Evolutionary conservation across 2,113 vertebrate species (phyloP).

Genomic region (Corydoras sp.): DNA sequence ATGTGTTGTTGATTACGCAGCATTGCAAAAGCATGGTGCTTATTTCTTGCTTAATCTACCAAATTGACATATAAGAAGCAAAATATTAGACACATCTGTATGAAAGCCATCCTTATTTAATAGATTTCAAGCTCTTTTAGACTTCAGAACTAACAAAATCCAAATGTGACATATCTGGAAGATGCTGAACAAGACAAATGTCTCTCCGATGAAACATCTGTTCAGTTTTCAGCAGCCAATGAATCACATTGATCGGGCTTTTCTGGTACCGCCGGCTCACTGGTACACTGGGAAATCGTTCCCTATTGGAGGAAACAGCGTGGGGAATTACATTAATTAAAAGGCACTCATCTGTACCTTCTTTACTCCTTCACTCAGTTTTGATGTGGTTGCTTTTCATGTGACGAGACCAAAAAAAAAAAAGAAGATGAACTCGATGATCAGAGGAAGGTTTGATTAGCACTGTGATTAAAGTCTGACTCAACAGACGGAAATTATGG

Average conservation of each 20-base stretch:
- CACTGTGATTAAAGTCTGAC: slow-evolving; percentile 29
- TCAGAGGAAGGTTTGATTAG: slow-evolving; percentile 35
- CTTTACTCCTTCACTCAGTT: slow-evolving; percentile 7
- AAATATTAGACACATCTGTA: neutral
- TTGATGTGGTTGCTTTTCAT: slow-evolving; percentile 29
- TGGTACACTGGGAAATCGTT: slow-evolving; percentile 54
- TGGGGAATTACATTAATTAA: slow-evolving; percentile 50
- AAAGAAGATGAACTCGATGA: slow-evolving; percentile 11
- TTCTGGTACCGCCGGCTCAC: slow-evolving; percentile 50
- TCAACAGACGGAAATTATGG: neutral
- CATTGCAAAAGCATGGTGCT: too few relatives aligned
- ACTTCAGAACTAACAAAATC: neutral
- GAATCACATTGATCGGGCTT: slow-evolving; percentile 56
- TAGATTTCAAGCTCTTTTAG: neutral
- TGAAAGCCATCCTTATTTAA: slow-evolving; percentile 10
- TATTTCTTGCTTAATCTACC: too few relatives aligned
- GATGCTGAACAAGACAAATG: slow-evolving; percentile 55
- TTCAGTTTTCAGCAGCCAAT: slow-evolving; percentile 59
- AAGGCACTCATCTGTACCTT: slow-evolving; percentile 47
- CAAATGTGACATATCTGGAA: slow-evolving; percentile 39
- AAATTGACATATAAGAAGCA: too few relatives aligned
- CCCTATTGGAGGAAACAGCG: slow-evolving; percentile 47
- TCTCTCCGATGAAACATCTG: slow-evolving; percentile 58
- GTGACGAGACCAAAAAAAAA: slow-evolving; percentile 31
- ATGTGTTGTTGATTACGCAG: too few relatives aligned